Evolutionary conservation across 2,888 invertebrate genomes (phyloP).

Genomic region (Carabus problematicus): DNA sequence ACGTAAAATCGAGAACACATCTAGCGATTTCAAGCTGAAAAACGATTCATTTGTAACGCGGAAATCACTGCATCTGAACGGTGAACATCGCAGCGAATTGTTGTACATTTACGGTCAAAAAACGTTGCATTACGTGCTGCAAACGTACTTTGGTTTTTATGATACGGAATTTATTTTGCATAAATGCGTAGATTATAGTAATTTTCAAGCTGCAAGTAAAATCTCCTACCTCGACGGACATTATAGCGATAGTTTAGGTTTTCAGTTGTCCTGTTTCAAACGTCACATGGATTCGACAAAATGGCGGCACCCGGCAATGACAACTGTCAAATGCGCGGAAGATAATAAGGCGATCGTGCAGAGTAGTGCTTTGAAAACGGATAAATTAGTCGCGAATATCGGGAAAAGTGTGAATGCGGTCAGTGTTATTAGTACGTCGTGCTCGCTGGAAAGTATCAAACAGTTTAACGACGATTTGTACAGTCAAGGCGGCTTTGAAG

Average conservation of each 20-base stretch:
- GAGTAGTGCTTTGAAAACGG: slow-evolving; percentile 3
- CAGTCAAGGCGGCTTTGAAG: slow-evolving; percentile 58
- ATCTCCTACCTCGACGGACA: slow-evolving; percentile 57
- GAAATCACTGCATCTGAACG: neutral
- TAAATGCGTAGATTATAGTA: slow-evolving; percentile 55
- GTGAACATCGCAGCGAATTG: slow-evolving; percentile 14
- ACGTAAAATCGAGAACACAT: slow-evolving; percentile 27
- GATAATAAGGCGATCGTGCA: neutral
- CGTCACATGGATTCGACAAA: slow-evolving; percentile 51
- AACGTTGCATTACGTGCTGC: slow-evolving; percentile 56
- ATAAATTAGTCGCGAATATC: slow-evolving; percentile 6
- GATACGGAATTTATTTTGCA: slow-evolving; percentile 56
- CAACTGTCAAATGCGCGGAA: neutral
- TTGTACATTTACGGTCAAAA: slow-evolving; percentile 50
- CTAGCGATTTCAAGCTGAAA: slow-evolving; percentile 11
- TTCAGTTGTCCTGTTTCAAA: slow-evolving; percentile 57
- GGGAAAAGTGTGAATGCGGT: slow-evolving; percentile 19
- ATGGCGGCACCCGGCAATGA: slow-evolving; percentile 18
- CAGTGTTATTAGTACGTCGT: slow-evolving; percentile 44
- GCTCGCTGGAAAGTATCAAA: slow-evolving; percentile 58
- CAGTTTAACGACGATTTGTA: slow-evolving; percentile 59
- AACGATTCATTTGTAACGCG: slow-evolving; percentile 15
- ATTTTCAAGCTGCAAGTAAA: slow-evolving; percentile 58
- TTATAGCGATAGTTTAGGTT: slow-evolving; percentile 58
- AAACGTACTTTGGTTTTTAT: slow-evolving; percentile 57